Evolutionary conservation across 2,888 invertebrate species (phyloP), one percentile per base, ranked within the genome.

Genomic region (Netelia melanura): DNA sequence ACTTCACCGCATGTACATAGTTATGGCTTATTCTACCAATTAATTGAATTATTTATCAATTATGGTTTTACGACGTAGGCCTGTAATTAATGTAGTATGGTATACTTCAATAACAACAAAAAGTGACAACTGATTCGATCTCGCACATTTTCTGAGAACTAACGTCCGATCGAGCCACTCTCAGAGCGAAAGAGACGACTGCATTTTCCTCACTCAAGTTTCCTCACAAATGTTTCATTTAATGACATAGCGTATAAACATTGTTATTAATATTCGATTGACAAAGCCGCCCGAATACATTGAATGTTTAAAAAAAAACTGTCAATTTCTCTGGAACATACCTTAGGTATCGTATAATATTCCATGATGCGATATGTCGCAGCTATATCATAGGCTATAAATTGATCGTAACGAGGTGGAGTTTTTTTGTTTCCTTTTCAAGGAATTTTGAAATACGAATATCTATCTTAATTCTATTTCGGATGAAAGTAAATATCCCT

Each of bases 401-500:
- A n/a, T 43, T 3, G 8, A 44, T 38, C 65, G 21, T 17, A 9
- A 62, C 8, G 62, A 30, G 2, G 1, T 25, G 8, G 11, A 3
- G 3, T 38, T 62, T 30, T 62, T 62, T 38, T 14, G 30, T 30
- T 30, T 58, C 23, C 11, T 11, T 11, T 56, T 56, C 58, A 23
- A 58, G 21, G 23, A 23, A 9, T 25, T 21, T 58, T 58, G 23
- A 25, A 58, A 3, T 6, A 38, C 38, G 38, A 38, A 14, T 14
- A 14, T 14, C 48, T 48, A 10, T 2, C 3, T 38, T 5, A 21
- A 21, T 38, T 52, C 65, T 84, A 85, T 61, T 91, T 91, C 44
- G 89, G 88, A 0, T 86, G 81, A 64, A 94, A 94, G 80, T 90
- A 92, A 48, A 94, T 61, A 52, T 93, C 92, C 70, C 94, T 89